Percentiles rank a stretch among this genome's conserved stretches.
These are phyloP conservation scores for Zoanthus gigantus DNA, from an alignment of 92 coral and sea anemone genomes.

Conservation along the genomic window DNA sequence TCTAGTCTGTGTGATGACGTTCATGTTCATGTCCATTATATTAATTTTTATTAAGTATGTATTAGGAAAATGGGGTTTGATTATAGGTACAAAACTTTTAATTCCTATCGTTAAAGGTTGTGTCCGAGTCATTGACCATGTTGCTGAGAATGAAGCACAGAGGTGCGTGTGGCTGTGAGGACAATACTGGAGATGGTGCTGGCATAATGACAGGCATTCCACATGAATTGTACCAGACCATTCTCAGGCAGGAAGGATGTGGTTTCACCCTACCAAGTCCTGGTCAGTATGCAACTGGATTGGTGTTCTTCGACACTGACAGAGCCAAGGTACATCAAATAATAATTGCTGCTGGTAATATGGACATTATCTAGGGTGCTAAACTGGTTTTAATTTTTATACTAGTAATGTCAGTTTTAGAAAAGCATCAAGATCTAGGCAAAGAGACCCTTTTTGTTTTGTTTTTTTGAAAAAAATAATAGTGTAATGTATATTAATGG, in stretches of 20 bases:
- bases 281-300: constrained; percentile 93
- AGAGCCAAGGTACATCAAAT: constrained; percentile 68
- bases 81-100: neutral
- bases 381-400: too few species aligned
- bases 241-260: constrained; percentile 72
- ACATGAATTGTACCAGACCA: constrained; percentile 80
- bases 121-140: constrained; percentile 85
- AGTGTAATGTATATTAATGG: too few species aligned
- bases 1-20: too few species aligned
- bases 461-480: too few species aligned
- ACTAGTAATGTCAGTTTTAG: too few species aligned
- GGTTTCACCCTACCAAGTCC: constrained; percentile 78
- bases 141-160: constrained; percentile 92
- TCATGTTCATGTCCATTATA: too few species aligned
- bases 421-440: too few species aligned
- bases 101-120: constrained; percentile 46
- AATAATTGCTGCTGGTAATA: too few species aligned
- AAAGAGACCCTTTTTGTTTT: too few species aligned
- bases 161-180: constrained; percentile 97
- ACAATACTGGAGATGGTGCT: constrained; percentile 96
- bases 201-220: constrained; percentile 98
- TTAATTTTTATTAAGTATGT: too few species aligned
- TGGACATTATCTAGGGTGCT: too few species aligned
- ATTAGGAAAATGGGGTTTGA: neutral
- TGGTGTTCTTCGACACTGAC: constrained; percentile 85